phyloP scores from a whole-genome alignment of 2,797 vertebrate genomes.

The Crocodylus rhombifer region DNA sequence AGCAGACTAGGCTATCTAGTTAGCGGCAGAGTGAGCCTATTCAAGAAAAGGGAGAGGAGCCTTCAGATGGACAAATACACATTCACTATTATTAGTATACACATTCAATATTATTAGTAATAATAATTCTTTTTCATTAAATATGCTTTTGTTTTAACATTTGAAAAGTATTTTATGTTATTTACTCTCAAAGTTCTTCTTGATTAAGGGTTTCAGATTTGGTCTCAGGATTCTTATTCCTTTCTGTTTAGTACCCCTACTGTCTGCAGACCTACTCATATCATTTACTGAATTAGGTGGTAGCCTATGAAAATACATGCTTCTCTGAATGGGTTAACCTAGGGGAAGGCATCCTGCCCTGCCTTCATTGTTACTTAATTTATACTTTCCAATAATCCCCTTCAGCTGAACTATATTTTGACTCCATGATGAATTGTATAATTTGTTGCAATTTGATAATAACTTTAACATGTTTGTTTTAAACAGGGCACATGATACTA shows the following conservation, averaged over 20 bases:
- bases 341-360: too few relatives aligned
- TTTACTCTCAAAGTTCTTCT: background rate
- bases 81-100: too few relatives aligned
- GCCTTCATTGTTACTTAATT: background rate
- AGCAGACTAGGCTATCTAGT: too few relatives aligned
- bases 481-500: background rate
- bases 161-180: background rate
- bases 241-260: too few relatives aligned
- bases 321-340: too few relatives aligned
- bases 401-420: background rate
- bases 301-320: too few relatives aligned
- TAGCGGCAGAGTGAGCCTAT: too few relatives aligned
- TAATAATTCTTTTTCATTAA: background rate
- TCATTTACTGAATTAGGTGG: too few relatives aligned
- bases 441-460: background rate
- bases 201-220: background rate
- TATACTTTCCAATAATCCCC: background rate
- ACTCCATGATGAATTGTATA: background rate
- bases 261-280: too few relatives aligned
- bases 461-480: background rate
- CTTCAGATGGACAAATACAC: too few relatives aligned
- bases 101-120: too few relatives aligned
- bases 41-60: too few relatives aligned
- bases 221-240: background rate
- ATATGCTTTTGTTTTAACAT: background rate